Evolutionary conservation across 2,888 invertebrate species (phyloP), one percentile per base, ranked within the genome.

Genomic region (Phasia obesa): DNA sequence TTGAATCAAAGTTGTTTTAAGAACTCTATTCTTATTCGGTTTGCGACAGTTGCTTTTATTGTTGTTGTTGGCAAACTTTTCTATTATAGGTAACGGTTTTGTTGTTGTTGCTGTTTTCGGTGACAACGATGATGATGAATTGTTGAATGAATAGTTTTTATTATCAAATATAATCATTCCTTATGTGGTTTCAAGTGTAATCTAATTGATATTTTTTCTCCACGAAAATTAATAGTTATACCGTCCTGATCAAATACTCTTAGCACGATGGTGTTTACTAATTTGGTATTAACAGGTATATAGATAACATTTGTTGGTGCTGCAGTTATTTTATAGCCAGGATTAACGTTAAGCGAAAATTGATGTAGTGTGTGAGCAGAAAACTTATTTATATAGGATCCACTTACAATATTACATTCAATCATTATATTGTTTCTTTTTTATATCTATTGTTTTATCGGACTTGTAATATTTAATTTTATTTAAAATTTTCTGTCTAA

Each of bases 311-410:
- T 88, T 70, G 67, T 76, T 9, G 89, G 89, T n/a, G 86, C 86
- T 81, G 89, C 89, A 62, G 88, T 85, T 44, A 90, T 87, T 86
- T 88, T 88, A 88, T 87, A 88, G 9, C 31, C 5, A 31, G 31
- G 31, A 31, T 9, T 31, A 7, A 31, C 87, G 42, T 84, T 82
- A 4, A 87, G 87, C 17, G 86, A 88, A 86, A 90, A 90, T 85
- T 89, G 86, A 76, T 90, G 88, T 65, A 90, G 86, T 4, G 87
- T 88, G 76, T 91, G 89, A 4, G 86, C 86, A 27, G 81, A 86
- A 57, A 31, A 31, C 21, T 51, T 60, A 38, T 59, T 71, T 71
- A 60, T 60, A 60, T 82, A 86, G 15, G 85, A 85, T 21, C 84
- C 83, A 2, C 51, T 21, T 6, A 85, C 62, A 51, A 86, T 76